These are phyloP conservation scores for Monomorium pharaonis DNA, from an alignment of 1,140 invertebrate genomes.

Conservation along the genomic window DNA sequence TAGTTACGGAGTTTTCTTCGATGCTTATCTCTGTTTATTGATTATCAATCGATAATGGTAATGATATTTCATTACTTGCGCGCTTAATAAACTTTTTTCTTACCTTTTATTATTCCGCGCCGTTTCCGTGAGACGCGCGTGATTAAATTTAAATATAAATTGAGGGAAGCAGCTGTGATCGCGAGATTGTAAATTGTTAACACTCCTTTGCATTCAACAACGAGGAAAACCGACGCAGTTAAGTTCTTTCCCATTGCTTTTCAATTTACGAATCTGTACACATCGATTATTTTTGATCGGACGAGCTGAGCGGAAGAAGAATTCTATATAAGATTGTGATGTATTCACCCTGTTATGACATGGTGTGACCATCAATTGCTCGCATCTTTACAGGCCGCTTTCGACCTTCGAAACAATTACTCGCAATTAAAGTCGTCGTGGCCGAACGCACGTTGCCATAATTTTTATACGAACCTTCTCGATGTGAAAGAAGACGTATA, in stretches of 20 bases:
- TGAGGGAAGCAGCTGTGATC: background rate
- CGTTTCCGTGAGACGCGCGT: background rate
- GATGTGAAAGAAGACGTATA: conserved; percentile 23
- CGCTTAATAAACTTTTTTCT: conserved; percentile 21
- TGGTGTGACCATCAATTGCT: conserved; percentile 79
- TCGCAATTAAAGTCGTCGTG: conserved; percentile 80
- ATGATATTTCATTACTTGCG: conserved; percentile 54
- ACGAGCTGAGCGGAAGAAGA: background rate
- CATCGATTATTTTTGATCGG: conserved; percentile 31
- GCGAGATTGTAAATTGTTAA: conserved; percentile 35
- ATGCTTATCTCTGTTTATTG: conserved; percentile 58
- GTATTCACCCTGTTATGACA: conserved; percentile 71
- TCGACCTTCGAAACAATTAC: conserved; percentile 83
- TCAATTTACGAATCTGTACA: background rate
- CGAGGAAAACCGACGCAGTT: background rate
- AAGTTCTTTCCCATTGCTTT: background rate
- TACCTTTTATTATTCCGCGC: conserved; percentile 18
- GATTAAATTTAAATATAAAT: conserved; percentile 46
- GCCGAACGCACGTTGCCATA: conserved; percentile 75
- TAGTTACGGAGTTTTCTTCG: conserved; percentile 48
- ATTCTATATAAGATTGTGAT: conserved; percentile 29
- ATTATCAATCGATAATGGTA: conserved; percentile 60
- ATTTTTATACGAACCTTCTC: conserved; percentile 76
- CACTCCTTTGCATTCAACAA: conserved; percentile 14
- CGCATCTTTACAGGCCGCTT: conserved; percentile 78